Evolutionary conservation across 2,113 vertebrate species (phyloP).

Genomic region (Malaclemys terrapin): DNA sequence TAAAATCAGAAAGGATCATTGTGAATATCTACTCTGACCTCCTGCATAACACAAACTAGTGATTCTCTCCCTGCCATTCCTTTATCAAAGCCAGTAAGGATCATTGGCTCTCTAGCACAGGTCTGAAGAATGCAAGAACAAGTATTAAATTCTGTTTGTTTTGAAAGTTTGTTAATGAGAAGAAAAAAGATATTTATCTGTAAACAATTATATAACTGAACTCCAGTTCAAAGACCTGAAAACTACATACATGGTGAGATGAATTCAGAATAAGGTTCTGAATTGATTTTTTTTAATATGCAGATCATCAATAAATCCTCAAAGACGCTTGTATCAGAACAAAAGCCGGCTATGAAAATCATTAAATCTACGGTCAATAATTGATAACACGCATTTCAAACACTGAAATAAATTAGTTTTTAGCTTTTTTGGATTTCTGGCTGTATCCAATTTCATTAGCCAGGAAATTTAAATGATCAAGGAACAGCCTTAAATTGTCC

Average conservation of each 20-base stretch:
- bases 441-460: conserved; percentile 70
- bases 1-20: not conserved
- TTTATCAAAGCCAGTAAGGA: fast-evolving
- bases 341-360: conserved; percentile 55
- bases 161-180: not conserved
- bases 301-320: conserved; percentile 59
- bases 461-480: conserved; percentile 61
- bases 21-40: not conserved
- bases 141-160: not conserved
- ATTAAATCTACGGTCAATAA: conserved; percentile 65
- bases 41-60: not conserved
- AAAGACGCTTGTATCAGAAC: conserved; percentile 50
- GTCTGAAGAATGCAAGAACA: not conserved
- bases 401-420: conserved; percentile 65
- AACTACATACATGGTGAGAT: not conserved
- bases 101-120: not conserved
- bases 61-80: not conserved
- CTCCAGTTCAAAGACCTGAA: conserved; percentile 6
- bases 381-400: conserved; percentile 68
- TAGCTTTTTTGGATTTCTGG: conserved; percentile 8
- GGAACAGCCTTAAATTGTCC: conserved; percentile 53
- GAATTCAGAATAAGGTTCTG: not conserved
- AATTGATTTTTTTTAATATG: conserved; percentile 33
- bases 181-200: not conserved
- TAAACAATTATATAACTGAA: not conserved